Percentiles rank a stretch among this genome's conserved stretches.
Conservation (phyloP, 2,113 vertebrate genomes). For the Barbus barbus region DNA sequence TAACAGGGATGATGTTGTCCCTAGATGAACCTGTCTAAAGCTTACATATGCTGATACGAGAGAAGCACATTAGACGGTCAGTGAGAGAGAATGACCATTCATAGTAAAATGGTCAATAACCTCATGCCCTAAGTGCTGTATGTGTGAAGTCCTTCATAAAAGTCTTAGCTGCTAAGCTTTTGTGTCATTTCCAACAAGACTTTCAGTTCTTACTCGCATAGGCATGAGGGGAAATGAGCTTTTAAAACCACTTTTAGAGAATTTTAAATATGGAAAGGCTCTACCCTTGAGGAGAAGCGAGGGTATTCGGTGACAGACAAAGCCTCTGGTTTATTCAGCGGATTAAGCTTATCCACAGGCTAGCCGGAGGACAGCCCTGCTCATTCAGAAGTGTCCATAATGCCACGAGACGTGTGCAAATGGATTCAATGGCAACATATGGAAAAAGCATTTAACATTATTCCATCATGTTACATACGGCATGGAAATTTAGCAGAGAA, state of each 20-base stretch:
- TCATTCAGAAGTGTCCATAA: slow-evolving; percentile 13
- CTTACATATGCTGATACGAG: slow-evolving; percentile 10
- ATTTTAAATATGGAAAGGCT: slow-evolving; percentile 30
- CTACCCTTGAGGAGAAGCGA: slow-evolving; percentile 20
- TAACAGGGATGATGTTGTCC: background rate
- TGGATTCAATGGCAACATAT: slow-evolving; percentile 9
- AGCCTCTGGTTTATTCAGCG: slow-evolving; percentile 34
- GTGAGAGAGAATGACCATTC: background rate
- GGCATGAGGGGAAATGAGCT: slow-evolving; percentile 14
- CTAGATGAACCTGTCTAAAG: background rate
- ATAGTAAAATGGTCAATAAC: background rate
- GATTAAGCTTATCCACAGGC: slow-evolving; percentile 38
- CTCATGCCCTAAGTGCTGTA: background rate
- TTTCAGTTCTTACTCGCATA: background rate
- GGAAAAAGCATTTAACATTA: slow-evolving; percentile 21
- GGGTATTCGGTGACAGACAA: slow-evolving; percentile 33
- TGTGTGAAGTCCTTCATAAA: background rate
- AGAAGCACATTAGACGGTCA: slow-evolving; percentile 17
- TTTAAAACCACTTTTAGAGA: slow-evolving; percentile 21
- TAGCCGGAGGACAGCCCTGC: slow-evolving; percentile 26
- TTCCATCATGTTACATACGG: background rate
- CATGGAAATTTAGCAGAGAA: background rate
- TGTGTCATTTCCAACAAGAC: background rate
- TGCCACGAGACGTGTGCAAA: background rate
- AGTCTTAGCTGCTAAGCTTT: slow-evolving; percentile 18